phyloP scores from a whole-genome alignment of 1,140 invertebrate genomes.

The Branchinecta lynchi region DNA sequence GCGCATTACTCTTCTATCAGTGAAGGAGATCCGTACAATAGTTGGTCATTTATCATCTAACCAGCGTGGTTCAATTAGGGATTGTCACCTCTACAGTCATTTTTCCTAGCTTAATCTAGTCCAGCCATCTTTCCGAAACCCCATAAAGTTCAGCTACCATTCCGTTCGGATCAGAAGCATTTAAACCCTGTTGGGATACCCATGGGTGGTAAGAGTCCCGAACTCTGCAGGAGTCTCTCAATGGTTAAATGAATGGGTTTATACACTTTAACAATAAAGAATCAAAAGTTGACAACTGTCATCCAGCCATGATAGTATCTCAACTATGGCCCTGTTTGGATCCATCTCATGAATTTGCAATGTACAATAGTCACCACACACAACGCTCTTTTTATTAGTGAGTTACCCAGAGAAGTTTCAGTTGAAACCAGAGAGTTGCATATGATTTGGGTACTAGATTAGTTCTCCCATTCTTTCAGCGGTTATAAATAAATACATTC shows the following conservation, averaged over 20 bases:
- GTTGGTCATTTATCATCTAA: background rate
- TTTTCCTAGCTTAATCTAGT: background rate
- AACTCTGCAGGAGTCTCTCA: background rate
- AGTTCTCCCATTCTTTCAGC: no score
- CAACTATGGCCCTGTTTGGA: background rate
- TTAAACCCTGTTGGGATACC: background rate
- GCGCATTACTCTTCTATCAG: background rate
- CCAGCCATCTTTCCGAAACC: background rate
- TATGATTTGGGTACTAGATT: no score
- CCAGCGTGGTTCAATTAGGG: conserved; percentile 8
- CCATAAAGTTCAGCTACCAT: conserved; percentile 7
- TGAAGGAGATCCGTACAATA: background rate
- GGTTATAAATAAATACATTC: no score
- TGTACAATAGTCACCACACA: background rate
- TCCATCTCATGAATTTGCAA: background rate
- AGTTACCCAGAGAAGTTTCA: no score
- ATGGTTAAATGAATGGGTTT: conserved; percentile 11
- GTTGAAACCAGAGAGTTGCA: no score
- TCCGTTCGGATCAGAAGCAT: conserved; percentile 1
- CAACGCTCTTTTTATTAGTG: no score
- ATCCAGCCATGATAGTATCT: background rate
- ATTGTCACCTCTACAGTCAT: conserved; percentile 6
- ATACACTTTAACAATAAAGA: conserved; percentile 8
- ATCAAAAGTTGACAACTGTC: conserved; percentile 11
- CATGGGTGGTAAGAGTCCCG: background rate